Conservation (phyloP, 2,888 invertebrate species). For the Coelopa pilipes region DNA sequence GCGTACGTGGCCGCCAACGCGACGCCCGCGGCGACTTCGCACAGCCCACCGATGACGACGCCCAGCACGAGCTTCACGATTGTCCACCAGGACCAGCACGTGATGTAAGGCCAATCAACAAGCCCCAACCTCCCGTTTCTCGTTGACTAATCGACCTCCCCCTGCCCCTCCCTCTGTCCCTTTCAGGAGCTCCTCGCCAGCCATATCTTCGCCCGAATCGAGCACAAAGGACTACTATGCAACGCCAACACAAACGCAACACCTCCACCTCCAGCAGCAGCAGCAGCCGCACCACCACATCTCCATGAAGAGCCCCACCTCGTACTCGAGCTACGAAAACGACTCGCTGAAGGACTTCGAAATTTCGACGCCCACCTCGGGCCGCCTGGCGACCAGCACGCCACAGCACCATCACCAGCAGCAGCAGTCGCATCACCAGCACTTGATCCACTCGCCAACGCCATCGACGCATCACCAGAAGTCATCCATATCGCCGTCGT, state of each 20-base stretch:
- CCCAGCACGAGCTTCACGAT: slow-evolving; percentile 36
- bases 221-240: slow-evolving; percentile 48
- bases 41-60: slow-evolving; percentile 29
- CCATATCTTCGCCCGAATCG: slow-evolving; percentile 56
- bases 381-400: slow-evolving; percentile 53
- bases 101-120: slow-evolving; percentile 44
- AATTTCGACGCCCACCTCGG: slow-evolving; percentile 48
- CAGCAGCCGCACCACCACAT: slow-evolving; percentile 42
- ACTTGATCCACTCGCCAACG: slow-evolving; percentile 24
- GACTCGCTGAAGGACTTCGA: slow-evolving; percentile 67
- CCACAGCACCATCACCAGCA: slow-evolving; percentile 49
- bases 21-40: slow-evolving; percentile 27
- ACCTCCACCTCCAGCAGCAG: slow-evolving; percentile 34
- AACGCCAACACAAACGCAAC: slow-evolving; percentile 44
- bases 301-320: slow-evolving; percentile 62
- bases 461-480: slow-evolving; percentile 48
- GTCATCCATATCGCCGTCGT: slow-evolving; percentile 48
- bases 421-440: slow-evolving; percentile 41
- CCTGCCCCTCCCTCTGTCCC: neutral
- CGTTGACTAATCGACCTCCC: neutral
- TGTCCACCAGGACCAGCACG: slow-evolving; percentile 44
- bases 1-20: slow-evolving; percentile 7
- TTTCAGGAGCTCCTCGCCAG: slow-evolving; percentile 49
- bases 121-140: neutral
- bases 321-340: slow-evolving; percentile 66